A percentile compares a stretch with the other conserved stretches of the same genome.
Evolutionary conservation across 1,140 invertebrate genomes (phyloP).

Genomic region (Notospermus geniculatus): DNA sequence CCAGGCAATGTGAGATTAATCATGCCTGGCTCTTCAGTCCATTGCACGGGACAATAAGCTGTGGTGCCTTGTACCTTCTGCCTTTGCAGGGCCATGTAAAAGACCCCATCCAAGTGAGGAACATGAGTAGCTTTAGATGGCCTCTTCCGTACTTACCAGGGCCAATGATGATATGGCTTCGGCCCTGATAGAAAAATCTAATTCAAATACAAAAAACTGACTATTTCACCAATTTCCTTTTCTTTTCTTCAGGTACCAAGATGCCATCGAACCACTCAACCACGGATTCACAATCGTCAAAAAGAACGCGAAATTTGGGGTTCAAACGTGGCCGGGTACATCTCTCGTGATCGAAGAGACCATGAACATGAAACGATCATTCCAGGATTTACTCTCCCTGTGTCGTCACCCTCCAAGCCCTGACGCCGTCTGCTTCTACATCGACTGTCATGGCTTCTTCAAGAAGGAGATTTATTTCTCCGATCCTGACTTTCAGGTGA

Average conservation of each 20-base stretch:
- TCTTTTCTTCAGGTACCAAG: conserved; percentile 1
- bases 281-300: neutral
- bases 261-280: neutral
- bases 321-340: neutral
- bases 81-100: too few relatives aligned
- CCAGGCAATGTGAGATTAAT: too few relatives aligned
- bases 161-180: too few relatives aligned
- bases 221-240: too few relatives aligned
- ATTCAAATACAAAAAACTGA: too few relatives aligned
- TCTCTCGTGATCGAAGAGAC: neutral
- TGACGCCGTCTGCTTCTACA: neutral
- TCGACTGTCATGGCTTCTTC: neutral
- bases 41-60: too few relatives aligned
- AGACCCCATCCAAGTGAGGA: too few relatives aligned
- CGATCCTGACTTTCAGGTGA: conserved; percentile 7
- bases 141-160: too few relatives aligned
- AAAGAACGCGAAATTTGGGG: neutral
- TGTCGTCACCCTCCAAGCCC: neutral
- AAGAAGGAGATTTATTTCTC: conserved; percentile 2
- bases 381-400: neutral
- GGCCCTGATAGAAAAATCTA: too few relatives aligned
- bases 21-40: too few relatives aligned
- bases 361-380: neutral
- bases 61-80: too few relatives aligned
- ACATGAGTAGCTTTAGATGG: too few relatives aligned